Conservation (phyloP, 2,797 vertebrate species). For the Squalus acanthias region DNA sequence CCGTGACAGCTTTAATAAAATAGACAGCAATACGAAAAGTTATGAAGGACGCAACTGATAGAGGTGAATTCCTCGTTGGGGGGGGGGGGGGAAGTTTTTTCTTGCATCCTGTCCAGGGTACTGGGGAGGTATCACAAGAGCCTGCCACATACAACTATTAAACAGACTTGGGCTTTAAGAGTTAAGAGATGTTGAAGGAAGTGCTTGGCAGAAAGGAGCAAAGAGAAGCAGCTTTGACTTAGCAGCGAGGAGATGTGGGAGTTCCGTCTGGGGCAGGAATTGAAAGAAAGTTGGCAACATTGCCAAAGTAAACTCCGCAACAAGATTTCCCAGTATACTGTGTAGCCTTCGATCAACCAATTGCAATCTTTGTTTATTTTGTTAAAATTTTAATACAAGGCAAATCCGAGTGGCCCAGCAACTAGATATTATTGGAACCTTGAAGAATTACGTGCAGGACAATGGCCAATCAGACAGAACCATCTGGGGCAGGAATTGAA, state of each 20-base stretch:
- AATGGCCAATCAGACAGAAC: neutral
- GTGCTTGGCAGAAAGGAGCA: neutral
- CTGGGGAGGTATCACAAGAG: neutral
- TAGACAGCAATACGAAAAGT: neutral
- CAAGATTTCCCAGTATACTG: neutral
- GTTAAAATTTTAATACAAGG: neutral
- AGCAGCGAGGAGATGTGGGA: neutral
- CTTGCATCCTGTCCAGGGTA: neutral
- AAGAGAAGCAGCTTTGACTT: neutral
- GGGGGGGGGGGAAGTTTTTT: neutral
- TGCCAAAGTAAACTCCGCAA: neutral
- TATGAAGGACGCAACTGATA: neutral
- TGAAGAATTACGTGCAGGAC: neutral
- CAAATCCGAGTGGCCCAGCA: neutral
- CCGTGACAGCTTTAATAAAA: neutral
- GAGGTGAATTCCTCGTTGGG: neutral
- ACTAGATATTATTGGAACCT: neutral
- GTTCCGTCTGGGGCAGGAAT: neutral
- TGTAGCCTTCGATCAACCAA: neutral
- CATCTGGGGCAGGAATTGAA: too few species aligned
- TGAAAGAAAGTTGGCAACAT: neutral
- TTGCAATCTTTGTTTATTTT: neutral
- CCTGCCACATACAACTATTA: neutral
- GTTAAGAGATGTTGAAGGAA: neutral
- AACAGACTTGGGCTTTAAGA: neutral